Evolutionary conservation across 2,888 invertebrate species (phyloP).

Genomic region (Flabesymbios commensalis): DNA sequence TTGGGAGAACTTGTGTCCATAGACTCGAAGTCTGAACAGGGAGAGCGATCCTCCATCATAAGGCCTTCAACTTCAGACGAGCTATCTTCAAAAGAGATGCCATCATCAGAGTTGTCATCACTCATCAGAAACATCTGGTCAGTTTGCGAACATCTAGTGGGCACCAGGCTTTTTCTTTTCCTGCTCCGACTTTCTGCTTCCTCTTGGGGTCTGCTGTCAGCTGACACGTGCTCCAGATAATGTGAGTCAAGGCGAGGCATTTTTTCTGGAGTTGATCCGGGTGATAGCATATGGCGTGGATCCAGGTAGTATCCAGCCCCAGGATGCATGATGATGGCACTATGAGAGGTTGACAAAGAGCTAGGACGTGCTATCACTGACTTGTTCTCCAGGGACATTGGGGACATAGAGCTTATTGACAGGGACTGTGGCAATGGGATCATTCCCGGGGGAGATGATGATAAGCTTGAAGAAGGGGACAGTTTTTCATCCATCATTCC

Average conservation of each 20-base stretch:
- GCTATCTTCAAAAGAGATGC: not conserved
- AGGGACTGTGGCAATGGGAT: not conserved
- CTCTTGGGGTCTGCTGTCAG: not conserved
- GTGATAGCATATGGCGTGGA: not conserved
- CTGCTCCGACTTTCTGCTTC: not conserved
- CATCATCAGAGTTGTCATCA: slow-evolving; percentile 40
- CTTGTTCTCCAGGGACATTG: not conserved
- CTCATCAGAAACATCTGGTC: slow-evolving; percentile 41
- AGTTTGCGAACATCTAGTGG: slow-evolving; percentile 49
- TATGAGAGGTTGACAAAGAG: no score
- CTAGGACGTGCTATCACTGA: not conserved
- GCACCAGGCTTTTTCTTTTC: slow-evolving; percentile 50
- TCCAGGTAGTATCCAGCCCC: not conserved
- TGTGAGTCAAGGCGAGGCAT: not conserved
- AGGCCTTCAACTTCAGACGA: not conserved
- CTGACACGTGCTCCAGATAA: not conserved
- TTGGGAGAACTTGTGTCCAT: no score
- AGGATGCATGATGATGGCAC: no score
- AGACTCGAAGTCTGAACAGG: no score
- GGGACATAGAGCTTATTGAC: not conserved
- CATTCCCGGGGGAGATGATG: not conserved
- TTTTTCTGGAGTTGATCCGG: not conserved
- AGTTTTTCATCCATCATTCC: slow-evolving; percentile 28
- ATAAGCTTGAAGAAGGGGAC: not conserved
- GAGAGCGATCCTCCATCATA: not conserved